phyloP scores from a whole-genome alignment of 2,797 vertebrate genomes.

The Sciaenops ocellatus region DNA sequence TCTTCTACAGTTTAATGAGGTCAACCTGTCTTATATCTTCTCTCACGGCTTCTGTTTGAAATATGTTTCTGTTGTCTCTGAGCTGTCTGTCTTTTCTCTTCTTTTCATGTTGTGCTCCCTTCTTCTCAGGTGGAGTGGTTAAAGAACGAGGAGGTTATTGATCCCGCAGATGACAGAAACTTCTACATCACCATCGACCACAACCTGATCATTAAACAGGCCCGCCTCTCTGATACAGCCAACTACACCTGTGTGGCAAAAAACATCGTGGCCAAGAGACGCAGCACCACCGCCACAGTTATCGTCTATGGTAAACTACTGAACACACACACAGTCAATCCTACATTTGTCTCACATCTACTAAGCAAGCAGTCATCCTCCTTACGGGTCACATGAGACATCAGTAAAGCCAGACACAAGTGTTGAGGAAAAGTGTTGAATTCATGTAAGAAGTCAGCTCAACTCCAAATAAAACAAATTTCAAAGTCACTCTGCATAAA shows the following conservation, averaged over 20 bases:
- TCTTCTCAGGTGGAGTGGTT: slow-evolving; percentile 95
- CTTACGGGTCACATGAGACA: slow-evolving; percentile 4
- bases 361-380: not conserved
- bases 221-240: slow-evolving; percentile 96
- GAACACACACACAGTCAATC: not conserved
- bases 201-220: slow-evolving; percentile 99
- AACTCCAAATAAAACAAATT: slow-evolving; percentile 54
- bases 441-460: slow-evolving; percentile 37
- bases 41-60: slow-evolving; percentile 12
- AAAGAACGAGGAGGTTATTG: slow-evolving; percentile 97
- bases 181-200: slow-evolving; percentile 99
- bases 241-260: slow-evolving; percentile 99
- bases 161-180: slow-evolving; percentile 95
- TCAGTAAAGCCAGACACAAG: slow-evolving; percentile 1
- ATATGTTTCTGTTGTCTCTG: not conserved
- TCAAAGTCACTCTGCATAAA: slow-evolving; percentile 59
- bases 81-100: slow-evolving; percentile 5
- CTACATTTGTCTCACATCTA: not conserved
- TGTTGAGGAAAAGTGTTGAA: slow-evolving; percentile 12
- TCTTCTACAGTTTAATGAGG: slow-evolving; percentile 54
- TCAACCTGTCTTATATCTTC: slow-evolving; percentile 31
- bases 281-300: slow-evolving; percentile 96
- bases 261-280: slow-evolving; percentile 97
- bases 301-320: slow-evolving; percentile 93
- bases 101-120: not conserved